A percentile compares a stretch with the other conserved stretches of the same genome.
phyloP scores from a whole-genome alignment of 2,797 vertebrate species.

The Podarcis siculus region DNA sequence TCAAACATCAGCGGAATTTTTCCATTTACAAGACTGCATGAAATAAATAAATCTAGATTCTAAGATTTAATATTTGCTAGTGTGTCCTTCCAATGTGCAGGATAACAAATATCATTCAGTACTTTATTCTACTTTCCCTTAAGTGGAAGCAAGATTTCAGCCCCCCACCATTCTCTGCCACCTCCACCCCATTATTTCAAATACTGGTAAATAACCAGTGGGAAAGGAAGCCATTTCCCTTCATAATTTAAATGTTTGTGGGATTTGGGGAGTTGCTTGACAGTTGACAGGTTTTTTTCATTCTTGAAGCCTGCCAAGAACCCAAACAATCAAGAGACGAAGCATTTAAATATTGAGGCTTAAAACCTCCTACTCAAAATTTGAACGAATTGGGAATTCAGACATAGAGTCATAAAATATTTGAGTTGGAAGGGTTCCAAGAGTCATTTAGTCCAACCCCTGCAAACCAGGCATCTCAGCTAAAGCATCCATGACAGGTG shows the following conservation, averaged over 20 bases:
- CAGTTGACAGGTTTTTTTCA: not conserved
- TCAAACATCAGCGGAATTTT: not conserved
- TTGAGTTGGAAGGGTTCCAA: too few relatives aligned
- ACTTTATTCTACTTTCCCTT: not conserved
- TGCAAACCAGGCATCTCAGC: too few relatives aligned
- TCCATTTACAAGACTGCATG: not conserved
- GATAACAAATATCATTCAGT: not conserved
- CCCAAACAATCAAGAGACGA: not conserved
- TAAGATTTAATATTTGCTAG: not conserved
- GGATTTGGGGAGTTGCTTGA: not conserved
- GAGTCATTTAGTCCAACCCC: too few relatives aligned
- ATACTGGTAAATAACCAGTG: not conserved
- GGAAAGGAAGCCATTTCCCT: not conserved
- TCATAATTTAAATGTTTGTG: not conserved
- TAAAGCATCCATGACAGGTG: too few relatives aligned
- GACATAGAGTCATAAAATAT: too few relatives aligned
- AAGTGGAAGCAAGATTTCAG: not conserved
- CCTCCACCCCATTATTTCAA: not conserved
- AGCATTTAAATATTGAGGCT: not conserved
- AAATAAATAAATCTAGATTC: not conserved
- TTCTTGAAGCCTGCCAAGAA: not conserved
- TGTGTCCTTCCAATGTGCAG: not conserved
- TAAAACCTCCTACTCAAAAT: not conserved
- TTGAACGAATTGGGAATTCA: not conserved
- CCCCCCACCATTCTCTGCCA: too few relatives aligned